Base-by-base conservation (phyloP, 2,888 invertebrate species). In the Sesia bembeciformis region DNA sequence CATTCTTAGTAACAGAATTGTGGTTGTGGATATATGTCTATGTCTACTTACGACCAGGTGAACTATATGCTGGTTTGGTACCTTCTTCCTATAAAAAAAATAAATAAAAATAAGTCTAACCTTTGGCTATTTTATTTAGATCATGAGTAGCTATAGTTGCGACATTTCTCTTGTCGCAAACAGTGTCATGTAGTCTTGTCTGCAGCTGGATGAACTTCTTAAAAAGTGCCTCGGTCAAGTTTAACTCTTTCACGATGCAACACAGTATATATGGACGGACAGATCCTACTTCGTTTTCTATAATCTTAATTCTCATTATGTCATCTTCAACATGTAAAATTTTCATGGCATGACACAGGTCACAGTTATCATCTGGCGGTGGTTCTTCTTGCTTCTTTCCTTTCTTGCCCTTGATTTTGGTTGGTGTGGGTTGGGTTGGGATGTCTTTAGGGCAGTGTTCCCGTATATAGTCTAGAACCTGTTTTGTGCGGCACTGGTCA, bases 71-170 rank as follows among this genome's bases (percentile, higher is more conserved):
- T 23, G 1, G 23, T 23, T 23, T 23, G 23, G 23, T 23, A 23
- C 23, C 23, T 23, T 23, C 23, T 23, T 23, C 23, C 23, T 23
- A 23, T 23, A 23, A 23, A 23, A n/a, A 23, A 23, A 23, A 23
- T 23, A 23, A 23, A 1, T 1, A 23, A 23, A 42, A 42, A 42
- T 42, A 42, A 6, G 5, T 6, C 70, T 62, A 58, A 93, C 91
- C 83, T 82, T 92, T 74, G 42, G 90, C 80, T 58, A 96, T 82
- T 66, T 93, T 92, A 49, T 81, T 86, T 60, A 94, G 79, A 74
- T 96, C 96, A 76, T 97, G 97, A 0, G 96, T 96, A 3, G 96
- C 96, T 57, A 96, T 94, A 0, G 96, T 96, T 0, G 95, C 94
- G 0, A 90, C 81, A 66, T 94, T 94, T 62, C 96, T 87, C 70